These are phyloP conservation scores for Serranochromis macrocephalus DNA, from an alignment of 2,113 vertebrate genomes.

Conservation along the genomic window DNA sequence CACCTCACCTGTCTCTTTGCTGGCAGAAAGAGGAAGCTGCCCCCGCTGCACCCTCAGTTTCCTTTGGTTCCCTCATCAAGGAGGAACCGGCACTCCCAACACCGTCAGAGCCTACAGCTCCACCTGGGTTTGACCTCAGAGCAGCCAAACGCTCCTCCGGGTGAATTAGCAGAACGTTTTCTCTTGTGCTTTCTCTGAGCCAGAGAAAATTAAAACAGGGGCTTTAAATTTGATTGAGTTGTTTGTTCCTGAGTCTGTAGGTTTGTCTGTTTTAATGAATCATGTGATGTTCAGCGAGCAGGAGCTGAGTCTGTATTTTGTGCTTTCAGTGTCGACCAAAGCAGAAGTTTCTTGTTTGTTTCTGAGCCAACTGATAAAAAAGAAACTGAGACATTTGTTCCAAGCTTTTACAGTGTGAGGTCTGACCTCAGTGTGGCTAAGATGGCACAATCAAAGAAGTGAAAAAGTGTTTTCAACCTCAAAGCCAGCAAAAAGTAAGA, in stretches of 20 bases:
- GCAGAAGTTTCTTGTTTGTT: neutral
- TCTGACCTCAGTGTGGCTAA: neutral
- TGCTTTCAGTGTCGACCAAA: neutral
- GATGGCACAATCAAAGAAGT: neutral
- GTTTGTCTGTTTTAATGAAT: neutral
- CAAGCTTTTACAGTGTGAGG: neutral
- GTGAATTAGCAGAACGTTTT: neutral
- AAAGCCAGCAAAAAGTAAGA: accelerated
- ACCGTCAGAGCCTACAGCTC: neutral
- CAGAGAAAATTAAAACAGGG: neutral
- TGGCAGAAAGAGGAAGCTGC: neutral
- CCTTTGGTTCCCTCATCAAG: neutral
- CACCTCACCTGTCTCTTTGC: neutral
- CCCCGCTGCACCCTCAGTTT: neutral
- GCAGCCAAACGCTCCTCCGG: neutral
- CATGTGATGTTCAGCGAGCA: neutral
- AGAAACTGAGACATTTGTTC: neutral
- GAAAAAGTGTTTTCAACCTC: neutral
- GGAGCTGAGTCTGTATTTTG: neutral
- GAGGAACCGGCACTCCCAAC: neutral
- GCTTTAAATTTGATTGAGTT: neutral
- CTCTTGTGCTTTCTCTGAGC: neutral
- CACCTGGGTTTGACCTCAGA: neutral
- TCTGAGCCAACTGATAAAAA: neutral
- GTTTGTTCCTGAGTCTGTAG: neutral